Percentiles rank a stretch among this genome's conserved stretches.
Evolutionary conservation across 2,888 invertebrate species (phyloP).

Genomic region (Tipula helvola): DNA sequence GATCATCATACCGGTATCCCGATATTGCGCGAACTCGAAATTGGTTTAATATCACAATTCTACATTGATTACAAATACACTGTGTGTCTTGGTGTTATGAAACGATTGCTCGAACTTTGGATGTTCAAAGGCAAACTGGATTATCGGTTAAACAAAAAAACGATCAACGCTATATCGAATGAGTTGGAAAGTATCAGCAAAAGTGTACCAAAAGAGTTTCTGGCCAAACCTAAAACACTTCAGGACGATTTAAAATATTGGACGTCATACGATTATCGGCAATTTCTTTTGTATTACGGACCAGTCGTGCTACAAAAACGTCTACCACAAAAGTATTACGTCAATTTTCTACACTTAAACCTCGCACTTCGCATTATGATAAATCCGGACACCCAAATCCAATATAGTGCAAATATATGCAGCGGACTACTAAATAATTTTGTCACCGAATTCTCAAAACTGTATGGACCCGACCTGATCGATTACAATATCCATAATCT

Average conservation of each 20-base stretch:
- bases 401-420: not conserved
- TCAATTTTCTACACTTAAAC: constrained; percentile 15
- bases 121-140: constrained; percentile 13
- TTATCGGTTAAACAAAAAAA: constrained; percentile 14
- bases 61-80: constrained; percentile 16
- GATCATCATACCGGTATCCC: constrained; percentile 16
- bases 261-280: constrained; percentile 14
- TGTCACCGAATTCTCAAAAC: constrained; percentile 14
- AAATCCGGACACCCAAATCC: constrained; percentile 6
- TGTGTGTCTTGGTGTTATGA: constrained; percentile 16
- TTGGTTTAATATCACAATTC: constrained; percentile 16
- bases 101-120: constrained; percentile 15
- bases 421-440: constrained; percentile 14
- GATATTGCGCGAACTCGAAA: constrained; percentile 12
- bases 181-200: constrained; percentile 10
- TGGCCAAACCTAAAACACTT: constrained; percentile 10
- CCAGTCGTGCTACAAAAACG: constrained; percentile 15
- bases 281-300: constrained; percentile 16
- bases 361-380: constrained; percentile 15
- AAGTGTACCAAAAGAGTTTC: constrained; percentile 14
- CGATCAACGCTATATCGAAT: constrained; percentile 13
- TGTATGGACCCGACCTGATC: constrained; percentile 15
- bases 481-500: constrained; percentile 17
- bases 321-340: constrained; percentile 12
- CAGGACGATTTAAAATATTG: constrained; percentile 11